A percentile compares a stretch with the other conserved stretches of the same genome.
These are phyloP conservation scores for Eilema griseolum DNA, from an alignment of 2,888 invertebrate genomes.

Conservation along the genomic window DNA sequence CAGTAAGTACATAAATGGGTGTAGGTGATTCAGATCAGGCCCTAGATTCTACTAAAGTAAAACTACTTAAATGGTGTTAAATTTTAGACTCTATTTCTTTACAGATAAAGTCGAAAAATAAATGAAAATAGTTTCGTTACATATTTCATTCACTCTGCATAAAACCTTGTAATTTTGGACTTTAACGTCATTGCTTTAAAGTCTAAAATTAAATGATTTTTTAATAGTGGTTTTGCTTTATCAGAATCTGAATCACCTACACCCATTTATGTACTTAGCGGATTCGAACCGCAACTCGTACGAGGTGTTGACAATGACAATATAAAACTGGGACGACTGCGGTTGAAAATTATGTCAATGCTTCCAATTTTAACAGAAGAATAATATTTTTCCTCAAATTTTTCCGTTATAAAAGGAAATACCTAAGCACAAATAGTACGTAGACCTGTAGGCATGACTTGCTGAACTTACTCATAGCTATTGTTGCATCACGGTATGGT, in stretches of 20 bases:
- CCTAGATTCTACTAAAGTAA: no score
- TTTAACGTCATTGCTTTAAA: no score
- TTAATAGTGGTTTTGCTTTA: no score
- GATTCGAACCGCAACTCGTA: no score
- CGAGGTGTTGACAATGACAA: neutral
- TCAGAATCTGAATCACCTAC: neutral
- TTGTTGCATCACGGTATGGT: conserved; percentile 7
- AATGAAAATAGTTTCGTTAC: no score
- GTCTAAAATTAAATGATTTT: no score
- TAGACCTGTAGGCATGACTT: neutral
- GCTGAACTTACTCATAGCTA: neutral
- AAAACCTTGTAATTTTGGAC: no score
- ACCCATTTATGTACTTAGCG: neutral
- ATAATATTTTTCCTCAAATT: neutral
- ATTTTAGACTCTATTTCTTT: no score
- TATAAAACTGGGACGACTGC: neutral
- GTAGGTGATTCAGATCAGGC: neutral
- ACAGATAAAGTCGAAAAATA: no score
- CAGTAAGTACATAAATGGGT: neutral
- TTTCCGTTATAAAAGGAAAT: conserved; percentile 1
- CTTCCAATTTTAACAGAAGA: neutral
- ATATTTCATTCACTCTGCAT: no score
- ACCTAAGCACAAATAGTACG: neutral
- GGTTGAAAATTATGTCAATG: neutral
- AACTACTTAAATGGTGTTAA: no score